Conservation (phyloP, 1,140 invertebrate genomes). For the Adoxophyes honmai region DNA sequence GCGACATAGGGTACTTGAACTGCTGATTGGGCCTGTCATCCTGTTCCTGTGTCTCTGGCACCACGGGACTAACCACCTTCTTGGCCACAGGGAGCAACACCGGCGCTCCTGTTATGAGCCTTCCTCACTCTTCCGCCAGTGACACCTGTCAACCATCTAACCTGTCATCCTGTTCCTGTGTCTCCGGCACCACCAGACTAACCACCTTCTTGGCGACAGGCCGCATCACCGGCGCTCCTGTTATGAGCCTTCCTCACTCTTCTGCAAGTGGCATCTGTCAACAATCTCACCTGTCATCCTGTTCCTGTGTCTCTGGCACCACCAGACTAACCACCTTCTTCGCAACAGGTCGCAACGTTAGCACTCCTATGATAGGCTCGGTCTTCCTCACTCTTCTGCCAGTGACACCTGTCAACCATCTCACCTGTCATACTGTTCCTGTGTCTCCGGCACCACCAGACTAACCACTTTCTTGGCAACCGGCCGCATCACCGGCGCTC, state of each 20-base stretch:
- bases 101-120: conserved; percentile 34
- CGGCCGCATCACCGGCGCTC: too few relatives aligned
- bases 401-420: conserved; percentile 33
- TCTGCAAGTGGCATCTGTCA: too few relatives aligned
- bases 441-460: conserved; percentile 61
- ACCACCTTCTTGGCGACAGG: too few relatives aligned
- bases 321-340: conserved; percentile 52
- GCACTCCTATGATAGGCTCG: conserved; percentile 36
- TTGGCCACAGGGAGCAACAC: conserved; percentile 27
- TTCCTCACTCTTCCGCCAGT: conserved; percentile 50
- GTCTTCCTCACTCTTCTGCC: conserved; percentile 47
- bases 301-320: conserved; percentile 63
- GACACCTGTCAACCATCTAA: conserved; percentile 30
- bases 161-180: conserved; percentile 62
- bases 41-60: conserved; percentile 63
- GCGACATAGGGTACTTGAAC: conserved; percentile 1
- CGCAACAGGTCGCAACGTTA: conserved; percentile 27
- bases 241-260: too few relatives aligned
- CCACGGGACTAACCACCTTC: conserved; percentile 54
- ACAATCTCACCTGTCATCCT: conserved; percentile 63
- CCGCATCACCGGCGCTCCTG: too few relatives aligned
- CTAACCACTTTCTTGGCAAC: too few relatives aligned
- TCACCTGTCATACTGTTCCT: conserved; percentile 60
- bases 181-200: conserved; percentile 62
- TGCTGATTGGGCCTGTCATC: conserved; percentile 45